Conservation (phyloP, 2,888 invertebrate genomes). For the Ceraclea dissimilis region DNA sequence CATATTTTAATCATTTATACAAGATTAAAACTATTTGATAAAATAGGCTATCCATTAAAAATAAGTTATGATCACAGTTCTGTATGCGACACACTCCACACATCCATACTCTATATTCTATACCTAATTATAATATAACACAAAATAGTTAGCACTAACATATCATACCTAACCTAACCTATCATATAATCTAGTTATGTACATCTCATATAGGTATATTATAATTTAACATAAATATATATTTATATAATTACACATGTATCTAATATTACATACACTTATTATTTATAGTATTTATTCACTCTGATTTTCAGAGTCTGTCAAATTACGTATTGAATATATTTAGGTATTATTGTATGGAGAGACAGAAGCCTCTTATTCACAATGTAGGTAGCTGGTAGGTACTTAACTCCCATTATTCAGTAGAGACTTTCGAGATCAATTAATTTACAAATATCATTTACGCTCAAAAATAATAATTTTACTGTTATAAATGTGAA, state of each 20-base stretch:
- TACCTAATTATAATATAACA: background rate
- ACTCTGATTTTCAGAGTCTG: background rate
- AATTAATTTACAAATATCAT: no score
- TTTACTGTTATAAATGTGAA: no score
- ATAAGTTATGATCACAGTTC: conserved; percentile 20
- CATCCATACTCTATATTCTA: conserved; percentile 9
- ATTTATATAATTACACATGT: background rate
- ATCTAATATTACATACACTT: conserved; percentile 1
- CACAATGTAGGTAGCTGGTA: no score
- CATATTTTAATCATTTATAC: background rate
- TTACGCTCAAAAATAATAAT: no score
- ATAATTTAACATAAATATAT: background rate
- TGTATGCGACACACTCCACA: conserved; percentile 18
- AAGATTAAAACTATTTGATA: conserved; percentile 14
- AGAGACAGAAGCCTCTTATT: no score
- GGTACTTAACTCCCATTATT: no score
- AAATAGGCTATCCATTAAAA: conserved; percentile 16
- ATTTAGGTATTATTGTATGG: conserved; percentile 21
- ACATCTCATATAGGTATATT: background rate
- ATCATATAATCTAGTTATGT: conserved; percentile 8
- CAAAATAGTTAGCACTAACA: background rate
- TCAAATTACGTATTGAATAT: conserved; percentile 18
- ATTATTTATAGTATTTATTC: background rate
- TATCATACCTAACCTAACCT: background rate
- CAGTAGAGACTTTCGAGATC: no score